These are phyloP conservation scores for Drosophila albomicans DNA, from an alignment of 1,140 invertebrate species.

Conservation along the genomic window DNA sequence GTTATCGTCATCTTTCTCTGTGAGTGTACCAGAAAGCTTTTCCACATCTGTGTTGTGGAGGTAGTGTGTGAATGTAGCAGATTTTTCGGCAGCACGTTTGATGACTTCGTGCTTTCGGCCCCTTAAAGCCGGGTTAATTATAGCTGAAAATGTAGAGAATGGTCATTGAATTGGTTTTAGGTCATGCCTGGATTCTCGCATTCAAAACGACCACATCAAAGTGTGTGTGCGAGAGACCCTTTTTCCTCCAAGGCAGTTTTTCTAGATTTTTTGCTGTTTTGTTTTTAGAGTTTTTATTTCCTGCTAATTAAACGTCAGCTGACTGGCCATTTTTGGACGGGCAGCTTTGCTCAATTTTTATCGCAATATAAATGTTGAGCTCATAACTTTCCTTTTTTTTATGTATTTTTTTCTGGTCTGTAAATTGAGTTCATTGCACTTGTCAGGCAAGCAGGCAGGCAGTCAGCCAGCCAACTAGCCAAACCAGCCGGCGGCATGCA, in stretches of 20 bases:
- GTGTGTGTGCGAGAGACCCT: slow-evolving; percentile 24
- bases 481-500: slow-evolving; percentile 32
- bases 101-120: slow-evolving; percentile 47
- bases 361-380: slow-evolving; percentile 65
- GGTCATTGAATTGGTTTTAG: slow-evolving; percentile 27
- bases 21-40: slow-evolving; percentile 32
- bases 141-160: slow-evolving; percentile 28
- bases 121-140: slow-evolving; percentile 66
- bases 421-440: slow-evolving; percentile 80
- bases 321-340: slow-evolving; percentile 57
- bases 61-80: slow-evolving; percentile 20
- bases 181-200: neutral
- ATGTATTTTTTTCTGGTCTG: slow-evolving; percentile 35
- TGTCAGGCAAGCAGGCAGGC: slow-evolving; percentile 44
- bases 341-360: slow-evolving; percentile 54
- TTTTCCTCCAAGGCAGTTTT: neutral
- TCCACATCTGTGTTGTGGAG: no score
- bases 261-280: slow-evolving; percentile 1
- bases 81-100: slow-evolving; percentile 37
- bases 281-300: slow-evolving; percentile 27
- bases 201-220: slow-evolving; percentile 51
- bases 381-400: slow-evolving; percentile 48
- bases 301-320: slow-evolving; percentile 70
- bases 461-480: slow-evolving; percentile 42
- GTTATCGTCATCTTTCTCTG: slow-evolving; percentile 23